Evolutionary conservation across 2,888 invertebrate genomes (phyloP), one percentile per base, ranked within the genome.

Genomic region (Trissoscelio sp.): DNA sequence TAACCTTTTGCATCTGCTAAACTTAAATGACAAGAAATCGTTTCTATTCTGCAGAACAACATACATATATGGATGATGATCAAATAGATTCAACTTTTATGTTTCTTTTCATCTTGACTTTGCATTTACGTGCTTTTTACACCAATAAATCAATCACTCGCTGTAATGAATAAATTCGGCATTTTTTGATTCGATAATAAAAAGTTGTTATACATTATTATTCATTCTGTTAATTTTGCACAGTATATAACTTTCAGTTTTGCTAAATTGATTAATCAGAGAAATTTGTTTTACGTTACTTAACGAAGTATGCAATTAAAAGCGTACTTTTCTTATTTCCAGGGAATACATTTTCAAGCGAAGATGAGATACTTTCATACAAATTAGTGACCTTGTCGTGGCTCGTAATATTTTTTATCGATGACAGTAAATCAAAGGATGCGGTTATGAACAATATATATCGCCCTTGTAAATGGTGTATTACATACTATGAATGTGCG

Each of bases 321-420:
- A 60, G 14, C 9, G 28, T 18, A 22, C 16, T 55, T 24, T 55
- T 12, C 34, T 44, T n/a, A 39, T 57, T 55, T 39, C 34, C 34
- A 24, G 58, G 12, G 39, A 58, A 64, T 55, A 53, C 57, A 22
- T 53, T 2, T 31, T 46, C 46, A 60, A 53, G 39, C 66, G 37
- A 53, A 31, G 39, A 60, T 60, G 53, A 72, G 53, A 53, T 48
- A 60, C 37, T 64, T 72, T 70, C 48, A 60, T 60, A 69, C 55
- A 62, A 70, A 70, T 64, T 57, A 57, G 57, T 57, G 78, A 82
- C 83, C 83, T 82, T 84, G 67, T 53, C 51, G 34, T 37, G 39
- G 64, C 78, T 83, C 81, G 46, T 79, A 77, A 79, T 72, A 73
- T 67, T 85, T 77, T 84, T 85, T 82, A 82, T 81, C 70, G 66